Percentiles rank a stretch among this genome's conserved stretches.
Evolutionary conservation across 2,888 invertebrate species (phyloP).

Genomic region (Orthosia incerta): DNA sequence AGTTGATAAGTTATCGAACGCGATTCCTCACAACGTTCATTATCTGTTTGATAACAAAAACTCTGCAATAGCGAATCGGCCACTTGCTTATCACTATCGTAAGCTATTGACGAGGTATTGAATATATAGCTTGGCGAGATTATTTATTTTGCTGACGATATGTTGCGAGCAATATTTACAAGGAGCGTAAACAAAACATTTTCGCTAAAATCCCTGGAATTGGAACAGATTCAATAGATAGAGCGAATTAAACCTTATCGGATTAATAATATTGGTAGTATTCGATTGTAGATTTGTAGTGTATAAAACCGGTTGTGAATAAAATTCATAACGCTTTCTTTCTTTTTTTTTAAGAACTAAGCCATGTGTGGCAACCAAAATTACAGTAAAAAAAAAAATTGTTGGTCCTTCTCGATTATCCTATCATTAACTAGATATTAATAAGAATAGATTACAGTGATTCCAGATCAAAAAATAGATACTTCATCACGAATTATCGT

Average conservation of each 20-base stretch:
- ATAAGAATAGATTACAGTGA: neutral
- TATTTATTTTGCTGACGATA: conserved; percentile 7
- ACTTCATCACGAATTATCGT: neutral
- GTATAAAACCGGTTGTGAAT: conserved; percentile 18
- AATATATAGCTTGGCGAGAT: conserved; percentile 22
- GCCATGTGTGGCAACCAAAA: neutral
- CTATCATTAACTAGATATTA: neutral
- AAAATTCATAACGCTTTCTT: conserved; percentile 17
- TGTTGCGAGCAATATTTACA: neutral
- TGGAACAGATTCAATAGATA: neutral
- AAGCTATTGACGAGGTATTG: conserved; percentile 38
- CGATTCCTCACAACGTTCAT: conserved; percentile 76
- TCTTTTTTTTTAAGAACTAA: conserved; percentile 1
- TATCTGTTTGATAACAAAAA: conserved; percentile 75
- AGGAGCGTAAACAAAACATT: neutral
- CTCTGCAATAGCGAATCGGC: conserved; percentile 52
- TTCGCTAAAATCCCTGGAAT: neutral
- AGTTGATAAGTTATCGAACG: conserved; percentile 79
- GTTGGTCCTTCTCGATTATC: neutral
- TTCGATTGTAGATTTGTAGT: neutral
- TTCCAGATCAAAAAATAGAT: neutral
- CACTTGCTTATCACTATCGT: conserved; percentile 39
- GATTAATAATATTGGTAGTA: neutral
- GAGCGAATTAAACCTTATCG: conserved; percentile 5
- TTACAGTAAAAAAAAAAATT: neutral